A percentile compares a stretch with the other conserved stretches of the same genome.
phyloP scores from a whole-genome alignment of 2,888 invertebrate genomes.

The Acleris emargana region DNA sequence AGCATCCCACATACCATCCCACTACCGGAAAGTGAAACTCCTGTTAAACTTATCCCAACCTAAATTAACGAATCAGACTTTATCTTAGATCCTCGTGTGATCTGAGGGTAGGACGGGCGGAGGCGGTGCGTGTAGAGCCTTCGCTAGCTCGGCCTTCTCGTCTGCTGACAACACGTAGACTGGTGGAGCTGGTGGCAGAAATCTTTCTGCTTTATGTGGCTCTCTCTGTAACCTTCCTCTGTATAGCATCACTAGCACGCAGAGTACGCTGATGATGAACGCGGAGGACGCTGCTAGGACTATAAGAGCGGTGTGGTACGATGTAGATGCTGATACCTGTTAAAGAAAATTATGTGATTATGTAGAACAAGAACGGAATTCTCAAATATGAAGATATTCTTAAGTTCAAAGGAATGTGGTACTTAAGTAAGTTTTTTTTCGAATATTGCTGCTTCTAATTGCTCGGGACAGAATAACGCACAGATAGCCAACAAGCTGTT shows the following conservation, averaged over 20 bases:
- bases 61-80: slow-evolving; percentile 23
- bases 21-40: not conserved
- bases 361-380: no score
- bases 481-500: no score
- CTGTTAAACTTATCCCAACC: slow-evolving; percentile 8
- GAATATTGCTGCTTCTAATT: no score
- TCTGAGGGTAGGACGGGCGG: slow-evolving; percentile 60
- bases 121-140: slow-evolving; percentile 69
- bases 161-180: slow-evolving; percentile 88
- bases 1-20: no score
- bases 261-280: slow-evolving; percentile 90
- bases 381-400: no score
- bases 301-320: slow-evolving; percentile 90
- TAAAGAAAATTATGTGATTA: no score
- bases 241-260: slow-evolving; percentile 89
- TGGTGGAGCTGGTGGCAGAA: slow-evolving; percentile 85
- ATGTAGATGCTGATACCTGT: slow-evolving; percentile 85
- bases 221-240: slow-evolving; percentile 81
- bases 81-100: slow-evolving; percentile 59
- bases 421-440: no score
- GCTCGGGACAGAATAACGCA: no score
- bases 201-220: slow-evolving; percentile 82
- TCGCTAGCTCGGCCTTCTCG: slow-evolving; percentile 83
- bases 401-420: no score
- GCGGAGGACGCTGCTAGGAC: slow-evolving; percentile 91